Percentiles rank a stretch among this genome's conserved stretches.
These are phyloP conservation scores for Apistogramma diplotaenia DNA, from an alignment of 2,113 vertebrate genomes.

Conservation along the genomic window DNA sequence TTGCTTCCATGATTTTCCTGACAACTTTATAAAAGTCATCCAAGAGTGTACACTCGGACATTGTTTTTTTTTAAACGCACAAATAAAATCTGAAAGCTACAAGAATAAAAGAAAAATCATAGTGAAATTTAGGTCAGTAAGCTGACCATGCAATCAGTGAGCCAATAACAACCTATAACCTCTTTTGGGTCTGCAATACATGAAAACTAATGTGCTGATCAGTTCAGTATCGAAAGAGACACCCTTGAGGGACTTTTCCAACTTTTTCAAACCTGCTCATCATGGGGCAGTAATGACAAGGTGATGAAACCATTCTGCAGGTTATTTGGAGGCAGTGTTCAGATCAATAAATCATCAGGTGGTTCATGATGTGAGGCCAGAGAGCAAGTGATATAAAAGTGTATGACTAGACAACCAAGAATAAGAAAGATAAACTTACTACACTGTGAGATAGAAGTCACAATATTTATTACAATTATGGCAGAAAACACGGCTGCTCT, in stretches of 20 bases:
- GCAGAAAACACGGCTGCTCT: constrained; percentile 34
- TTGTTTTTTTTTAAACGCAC: neutral
- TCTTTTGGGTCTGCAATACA: constrained; percentile 38
- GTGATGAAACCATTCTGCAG: constrained; percentile 75
- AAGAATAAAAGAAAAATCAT: neutral
- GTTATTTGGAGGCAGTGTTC: constrained; percentile 72
- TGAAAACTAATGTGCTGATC: constrained; percentile 50
- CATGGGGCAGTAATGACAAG: constrained; percentile 72
- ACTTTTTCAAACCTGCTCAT: constrained; percentile 66
- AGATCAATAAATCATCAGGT: constrained; percentile 80
- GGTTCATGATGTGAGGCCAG: constrained; percentile 55
- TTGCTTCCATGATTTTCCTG: neutral
- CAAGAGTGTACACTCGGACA: neutral
- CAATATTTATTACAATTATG: constrained; percentile 40
- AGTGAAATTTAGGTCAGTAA: constrained; percentile 26
- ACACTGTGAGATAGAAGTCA: neutral
- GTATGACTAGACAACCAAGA: constrained; percentile 27
- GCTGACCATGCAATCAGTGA: constrained; percentile 36
- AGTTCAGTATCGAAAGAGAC: constrained; percentile 61
- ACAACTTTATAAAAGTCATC: no score
- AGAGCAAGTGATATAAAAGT: constrained; percentile 44
- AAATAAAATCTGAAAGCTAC: neutral
- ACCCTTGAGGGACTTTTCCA: constrained; percentile 59
- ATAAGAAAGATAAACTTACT: constrained; percentile 25
- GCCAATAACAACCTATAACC: constrained; percentile 43